Evolutionary conservation across 2,888 invertebrate genomes (phyloP), one percentile per base, ranked within the genome.

Genomic region (Teleiodes luculella): DNA sequence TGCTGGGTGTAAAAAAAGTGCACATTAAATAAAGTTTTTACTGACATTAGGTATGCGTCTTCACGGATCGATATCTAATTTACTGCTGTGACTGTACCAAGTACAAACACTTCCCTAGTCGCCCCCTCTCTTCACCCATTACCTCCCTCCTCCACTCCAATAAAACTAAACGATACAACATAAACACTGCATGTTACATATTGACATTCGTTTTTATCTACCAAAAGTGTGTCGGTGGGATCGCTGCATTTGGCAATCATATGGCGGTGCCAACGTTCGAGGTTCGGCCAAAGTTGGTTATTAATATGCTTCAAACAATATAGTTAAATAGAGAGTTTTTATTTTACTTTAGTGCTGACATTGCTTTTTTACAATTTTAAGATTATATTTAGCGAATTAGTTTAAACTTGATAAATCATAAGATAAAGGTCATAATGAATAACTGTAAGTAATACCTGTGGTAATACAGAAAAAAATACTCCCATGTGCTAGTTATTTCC

Each of bases 201-300:
- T 43, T 43, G 43, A 2, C 43, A 14, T 43, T 13, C 13, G 7
- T 28, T 43, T 43, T 43, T 43, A 43, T 28, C 6, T n/a, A 6
- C 20, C 13, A 43, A 13, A 43, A 43, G 24, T 43, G 28, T 43
- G 43, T 43, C 43, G 28, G 28, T 28, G 28, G 13, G 20, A 43
- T 43, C 28, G 13, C 13, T n/a, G 43, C 13, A 13, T 6, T 43
- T 43, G 43, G 43, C 43, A 43, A 13, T 5, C 13, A 28, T 20
- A n/a, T n/a, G n/a, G n/a, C 43, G 43, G 28, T 43, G 43, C 43
- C 43, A 43, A 28, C 28, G 39, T 41, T 41, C 39, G 18, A 41
- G 39, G 4, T 18, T 11, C 39, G 39, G 18, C 39, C 35, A 35
- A n/a, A 35, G n/a, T n/a, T n/a, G n/a, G n/a, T n/a, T n/a, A n/a